These are phyloP conservation scores for Amphiprion percula DNA, from an alignment of 2,113 vertebrate species.

Conservation along the genomic window DNA sequence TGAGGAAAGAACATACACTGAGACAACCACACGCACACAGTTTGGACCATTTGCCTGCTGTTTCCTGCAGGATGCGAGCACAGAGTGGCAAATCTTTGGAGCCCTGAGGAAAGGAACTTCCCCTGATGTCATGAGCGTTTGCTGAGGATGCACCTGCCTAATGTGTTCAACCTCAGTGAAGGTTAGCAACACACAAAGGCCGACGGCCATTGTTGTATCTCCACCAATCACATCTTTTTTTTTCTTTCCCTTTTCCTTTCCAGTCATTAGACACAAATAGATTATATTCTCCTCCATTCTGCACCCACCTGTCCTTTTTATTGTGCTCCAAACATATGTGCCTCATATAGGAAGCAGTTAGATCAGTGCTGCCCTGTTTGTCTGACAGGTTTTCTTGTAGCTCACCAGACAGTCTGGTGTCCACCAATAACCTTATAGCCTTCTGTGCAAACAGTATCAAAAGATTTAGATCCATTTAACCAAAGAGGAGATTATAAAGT, in stretches of 20 bases:
- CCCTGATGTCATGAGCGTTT: slow-evolving; percentile 73
- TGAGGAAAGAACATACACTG: slow-evolving; percentile 40
- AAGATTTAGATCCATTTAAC: slow-evolving; percentile 66
- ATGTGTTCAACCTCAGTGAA: slow-evolving; percentile 48
- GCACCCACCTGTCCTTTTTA: background rate
- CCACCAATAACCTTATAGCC: slow-evolving; percentile 16
- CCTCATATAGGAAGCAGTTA: background rate
- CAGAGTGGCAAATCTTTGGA: slow-evolving; percentile 39
- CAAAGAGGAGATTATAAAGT: slow-evolving; percentile 65
- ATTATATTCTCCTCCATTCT: slow-evolving; percentile 28
- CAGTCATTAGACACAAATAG: slow-evolving; percentile 56
- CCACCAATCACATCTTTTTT: slow-evolving; percentile 34
- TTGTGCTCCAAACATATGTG: slow-evolving; percentile 10
- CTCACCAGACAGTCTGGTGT: slow-evolving; percentile 19
- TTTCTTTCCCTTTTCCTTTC: slow-evolving; percentile 63
- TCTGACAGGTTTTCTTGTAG: slow-evolving; percentile 18
- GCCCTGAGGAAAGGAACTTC: slow-evolving; percentile 70
- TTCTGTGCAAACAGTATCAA: slow-evolving; percentile 44
- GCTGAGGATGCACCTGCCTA: slow-evolving; percentile 81
- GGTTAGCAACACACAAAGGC: slow-evolving; percentile 61
- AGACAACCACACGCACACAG: slow-evolving; percentile 26
- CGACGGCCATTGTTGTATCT: slow-evolving; percentile 59
- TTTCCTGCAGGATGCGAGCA: slow-evolving; percentile 72
- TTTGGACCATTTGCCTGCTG: background rate
- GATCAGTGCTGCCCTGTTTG: slow-evolving; percentile 9